These are phyloP conservation scores for Cepaea hortensis DNA, from an alignment of 2,888 invertebrate genomes.

Conservation along the genomic window DNA sequence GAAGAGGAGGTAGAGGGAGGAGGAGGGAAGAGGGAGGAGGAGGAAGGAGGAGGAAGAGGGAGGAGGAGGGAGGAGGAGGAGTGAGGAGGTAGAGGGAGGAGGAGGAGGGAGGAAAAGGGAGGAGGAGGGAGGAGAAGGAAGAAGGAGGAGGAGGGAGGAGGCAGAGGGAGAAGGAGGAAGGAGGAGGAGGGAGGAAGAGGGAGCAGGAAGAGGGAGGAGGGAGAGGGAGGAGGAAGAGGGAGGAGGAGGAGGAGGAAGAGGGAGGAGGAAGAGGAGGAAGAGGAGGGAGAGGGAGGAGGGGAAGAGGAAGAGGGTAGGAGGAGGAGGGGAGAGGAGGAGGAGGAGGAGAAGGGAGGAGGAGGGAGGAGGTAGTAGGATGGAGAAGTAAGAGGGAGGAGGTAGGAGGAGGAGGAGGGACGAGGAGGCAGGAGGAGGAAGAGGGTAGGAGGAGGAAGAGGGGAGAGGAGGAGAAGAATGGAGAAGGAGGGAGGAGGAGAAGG, in stretches of 20 bases:
- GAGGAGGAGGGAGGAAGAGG: slow-evolving; percentile 11
- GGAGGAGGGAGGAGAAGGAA: not conserved
- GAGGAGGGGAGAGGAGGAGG: not conserved
- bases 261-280: not conserved
- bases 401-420: too few relatives aligned
- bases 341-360: not conserved
- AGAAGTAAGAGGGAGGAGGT: too few relatives aligned
- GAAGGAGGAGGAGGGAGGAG: too few relatives aligned
- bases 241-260: not conserved
- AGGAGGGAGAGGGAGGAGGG: not conserved
- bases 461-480: not conserved
- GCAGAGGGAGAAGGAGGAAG: not conserved
- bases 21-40: not conserved
- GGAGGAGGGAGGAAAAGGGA: not conserved
- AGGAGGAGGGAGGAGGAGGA: too few relatives aligned
- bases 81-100: not conserved
- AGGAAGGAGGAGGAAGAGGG: not conserved
- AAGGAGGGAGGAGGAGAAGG: not conserved
- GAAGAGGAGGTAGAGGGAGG: not conserved
- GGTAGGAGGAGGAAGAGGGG: too few relatives aligned
- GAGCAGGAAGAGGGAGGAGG: too few relatives aligned
- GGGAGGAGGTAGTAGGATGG: not conserved
- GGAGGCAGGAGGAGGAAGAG: too few relatives aligned
- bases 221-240: not conserved
- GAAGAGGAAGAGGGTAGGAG: too few relatives aligned